Percentiles rank a stretch among this genome's conserved stretches.
Conservation (phyloP, 2,888 invertebrate species). For the Dione juno region DNA sequence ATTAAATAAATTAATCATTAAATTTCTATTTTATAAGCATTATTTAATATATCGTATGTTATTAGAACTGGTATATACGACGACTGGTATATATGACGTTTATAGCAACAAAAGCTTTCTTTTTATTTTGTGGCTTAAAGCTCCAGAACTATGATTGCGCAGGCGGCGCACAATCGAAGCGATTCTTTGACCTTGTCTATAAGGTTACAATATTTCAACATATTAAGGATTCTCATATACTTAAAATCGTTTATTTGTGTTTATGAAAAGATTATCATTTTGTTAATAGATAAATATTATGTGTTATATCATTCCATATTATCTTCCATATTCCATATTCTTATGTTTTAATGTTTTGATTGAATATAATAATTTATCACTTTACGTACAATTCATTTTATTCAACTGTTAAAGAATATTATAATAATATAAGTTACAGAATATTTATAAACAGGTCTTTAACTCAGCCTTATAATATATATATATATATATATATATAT, state of each 20-base stretch:
- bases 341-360: background rate
- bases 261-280: too few species aligned
- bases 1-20: background rate
- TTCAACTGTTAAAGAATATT: background rate
- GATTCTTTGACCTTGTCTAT: constrained; percentile 15
- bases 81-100: too few species aligned
- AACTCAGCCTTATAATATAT: too few species aligned
- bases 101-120: background rate
- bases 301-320: background rate
- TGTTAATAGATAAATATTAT: background rate
- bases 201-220: constrained; percentile 16
- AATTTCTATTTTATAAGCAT: too few species aligned
- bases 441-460: too few species aligned
- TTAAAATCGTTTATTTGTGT: background rate
- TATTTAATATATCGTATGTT: too few species aligned
- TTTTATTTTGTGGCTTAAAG: background rate
- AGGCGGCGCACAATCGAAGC: constrained; percentile 9
- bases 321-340: too few species aligned
- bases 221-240: constrained; percentile 6
- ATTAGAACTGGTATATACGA: too few species aligned
- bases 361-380: background rate
- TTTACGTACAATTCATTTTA: background rate
- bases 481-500: too few species aligned
- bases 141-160: constrained; percentile 4
- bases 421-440: too few species aligned